Conservation (phyloP, 30 jellyfish, hydroid and myxozoan genomes). For the Morbakka virulenta region DNA sequence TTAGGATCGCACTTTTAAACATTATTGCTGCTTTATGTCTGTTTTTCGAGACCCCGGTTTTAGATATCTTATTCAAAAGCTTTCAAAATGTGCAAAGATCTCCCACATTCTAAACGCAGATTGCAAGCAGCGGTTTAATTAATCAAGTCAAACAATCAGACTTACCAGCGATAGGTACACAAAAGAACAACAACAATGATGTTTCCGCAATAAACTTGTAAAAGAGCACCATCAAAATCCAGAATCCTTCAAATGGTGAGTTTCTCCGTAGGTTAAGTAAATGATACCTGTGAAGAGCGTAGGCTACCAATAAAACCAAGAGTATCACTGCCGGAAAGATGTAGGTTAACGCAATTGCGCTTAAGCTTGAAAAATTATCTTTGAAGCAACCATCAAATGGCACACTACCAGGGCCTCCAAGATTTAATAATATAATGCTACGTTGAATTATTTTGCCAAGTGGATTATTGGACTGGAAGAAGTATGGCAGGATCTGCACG, state of each 20-base stretch:
- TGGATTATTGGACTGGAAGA: constrained; percentile 8
- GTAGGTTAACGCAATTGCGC: constrained; percentile 44
- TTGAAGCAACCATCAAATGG: constrained; percentile 58
- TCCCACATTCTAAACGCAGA: too few species aligned
- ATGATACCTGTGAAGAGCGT: constrained; percentile 48
- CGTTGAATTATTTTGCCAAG: constrained; percentile 19
- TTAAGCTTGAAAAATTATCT: constrained; percentile 22
- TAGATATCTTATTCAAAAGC: too few species aligned
- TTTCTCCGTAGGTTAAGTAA: constrained; percentile 46
- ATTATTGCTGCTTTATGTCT: too few species aligned
- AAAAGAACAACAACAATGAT: constrained; percentile 42
- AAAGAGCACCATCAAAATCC: constrained; percentile 64
- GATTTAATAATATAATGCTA: constrained; percentile 21
- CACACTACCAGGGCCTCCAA: constrained; percentile 70
- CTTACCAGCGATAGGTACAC: constrained; percentile 62
- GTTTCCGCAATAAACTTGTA: constrained; percentile 68
- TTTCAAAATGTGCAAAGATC: too few species aligned
- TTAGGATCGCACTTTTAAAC: too few species aligned
- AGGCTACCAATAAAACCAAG: constrained; percentile 28
- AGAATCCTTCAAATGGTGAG: constrained; percentile 69
- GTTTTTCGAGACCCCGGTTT: too few species aligned
- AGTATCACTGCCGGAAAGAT: constrained; percentile 41
- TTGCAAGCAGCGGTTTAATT: too few species aligned
- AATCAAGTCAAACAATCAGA: too few species aligned
- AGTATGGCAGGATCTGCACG: constrained; percentile 59